A percentile compares a stretch with the other conserved stretches of the same genome.
Evolutionary conservation across 1,140 invertebrate species (phyloP).

Genomic region (Aphidius gifuensis): DNA sequence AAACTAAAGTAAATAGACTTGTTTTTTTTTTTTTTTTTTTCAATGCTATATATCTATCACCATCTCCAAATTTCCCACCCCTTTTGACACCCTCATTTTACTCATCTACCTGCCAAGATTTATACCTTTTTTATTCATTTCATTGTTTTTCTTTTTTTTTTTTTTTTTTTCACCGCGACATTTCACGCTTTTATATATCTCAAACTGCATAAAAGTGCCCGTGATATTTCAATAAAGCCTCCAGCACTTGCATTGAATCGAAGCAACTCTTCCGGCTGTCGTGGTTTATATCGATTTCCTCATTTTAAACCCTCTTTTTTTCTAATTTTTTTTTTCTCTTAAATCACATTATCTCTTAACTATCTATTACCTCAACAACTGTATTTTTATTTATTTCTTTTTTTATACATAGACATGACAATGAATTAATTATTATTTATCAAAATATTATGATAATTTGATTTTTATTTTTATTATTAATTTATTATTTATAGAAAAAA

Average conservation of each 20-base stretch:
- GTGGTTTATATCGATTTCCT: neutral
- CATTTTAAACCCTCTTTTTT: neutral
- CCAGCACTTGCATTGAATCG: neutral
- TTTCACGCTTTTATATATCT: neutral
- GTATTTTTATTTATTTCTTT: no score
- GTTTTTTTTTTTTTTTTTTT: constrained; percentile 12
- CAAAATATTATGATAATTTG: no score
- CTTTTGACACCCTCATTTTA: neutral
- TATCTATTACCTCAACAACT: no score
- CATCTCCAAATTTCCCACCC: neutral
- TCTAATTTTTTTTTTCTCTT: neutral
- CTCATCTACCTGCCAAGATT: neutral
- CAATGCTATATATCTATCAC: neutral
- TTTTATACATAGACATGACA: no score
- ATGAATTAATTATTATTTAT: no score
- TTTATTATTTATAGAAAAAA: no score
- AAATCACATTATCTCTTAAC: no score
- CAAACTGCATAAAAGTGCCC: constrained; percentile 8
- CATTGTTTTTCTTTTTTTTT: neutral
- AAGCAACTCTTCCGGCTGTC: neutral
- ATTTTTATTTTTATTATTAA: no score
- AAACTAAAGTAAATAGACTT: neutral
- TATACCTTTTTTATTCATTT: neutral
- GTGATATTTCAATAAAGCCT: constrained; percentile 16
- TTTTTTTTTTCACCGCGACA: neutral